Evolutionary conservation across 2,888 invertebrate species (phyloP), one percentile per base, ranked within the genome.

Genomic region (Drosophila monieri): DNA sequence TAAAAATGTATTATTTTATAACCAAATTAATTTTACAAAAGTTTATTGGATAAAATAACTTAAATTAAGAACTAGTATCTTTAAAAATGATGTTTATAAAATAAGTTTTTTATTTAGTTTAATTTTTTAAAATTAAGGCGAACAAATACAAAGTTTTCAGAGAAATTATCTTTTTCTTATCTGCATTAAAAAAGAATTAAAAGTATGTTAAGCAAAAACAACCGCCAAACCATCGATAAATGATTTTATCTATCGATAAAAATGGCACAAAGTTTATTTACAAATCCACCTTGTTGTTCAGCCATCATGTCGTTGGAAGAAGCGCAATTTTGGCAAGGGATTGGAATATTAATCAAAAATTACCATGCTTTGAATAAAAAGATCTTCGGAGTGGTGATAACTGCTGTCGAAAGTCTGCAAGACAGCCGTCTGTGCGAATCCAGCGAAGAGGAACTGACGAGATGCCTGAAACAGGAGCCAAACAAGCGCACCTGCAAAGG

Each of bases 341-440:
- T 95, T 54, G 89, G 92, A 53, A 93, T 96, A 73, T 94, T 95
- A 88, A 89, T 95, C 62, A 92, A 91, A 58, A 95, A 95, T 89
- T 95, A 95, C 53, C 95, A 96, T 89, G 93, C 95, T 60, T 91
- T 95, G 6, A 96, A 96, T 90, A 94, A 94, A 80, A 94, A 95
- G 89, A 91, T 96, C 86, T 94, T 94, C 90, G 94, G 94, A 3
- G 89, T 89, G 41, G 66, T 86, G 1, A 58, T 85, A 5, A 71
- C 64, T 5, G 52, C 65, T 52, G 85, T 86, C 0, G 60, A 80
- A 18, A 78, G 75, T 53, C 48, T 84, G 6, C 4, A 66, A 1
- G 53, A 77, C 53, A 93, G 73, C 0, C 37, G 46, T 12, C 32
- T 62, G 1, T 18, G 2, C 5, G 64, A 62, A 0, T 77, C 74